Evolutionary conservation across 2,797 vertebrate genomes (phyloP), one percentile per base, ranked within the genome.

Genomic region (Saxicola maurus): DNA sequence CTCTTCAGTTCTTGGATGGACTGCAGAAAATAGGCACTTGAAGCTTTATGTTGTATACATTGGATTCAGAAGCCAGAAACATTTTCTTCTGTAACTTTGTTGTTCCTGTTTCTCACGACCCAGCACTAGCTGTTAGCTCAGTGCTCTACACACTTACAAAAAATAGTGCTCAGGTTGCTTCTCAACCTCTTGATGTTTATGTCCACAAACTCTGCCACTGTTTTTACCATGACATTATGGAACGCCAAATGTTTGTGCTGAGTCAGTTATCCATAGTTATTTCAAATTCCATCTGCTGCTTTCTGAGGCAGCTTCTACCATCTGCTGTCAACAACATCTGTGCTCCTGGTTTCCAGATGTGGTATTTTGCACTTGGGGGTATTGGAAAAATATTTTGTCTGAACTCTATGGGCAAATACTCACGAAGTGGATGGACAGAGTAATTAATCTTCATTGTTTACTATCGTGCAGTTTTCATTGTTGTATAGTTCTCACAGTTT

Each of bases 321-420:
- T 89, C 89, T 92, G 73, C 43, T 85, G 14, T 65, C 1, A 4
- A 60, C 25, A 64, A 46, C 51, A 68, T 89, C 82, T 81, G 66
- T 78, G 62, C 48, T 93, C 18, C 79, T 87, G 69, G 14, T 55
- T 72, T 72, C 75, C 78, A 91, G 78, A 90, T 92, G 86, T 62
- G 43, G 46, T 55, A 33, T 75, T 81, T 92, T 93, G 56, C 27
- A 46, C 48, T 76, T 85, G 49, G 6, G 14, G 5, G 13, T 67
- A 71, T 64, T 64, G 62, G 49, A 53, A 77, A 84, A 87, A 51
- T 13, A 8, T 46, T 79, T 55, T 91, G 18, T 71, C 46, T n/a
- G 27, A 82, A 28, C 78, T 59, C 52, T 61, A 0, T 18, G 28
- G 53, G 60, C 8, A 33, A 72, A 55, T 43, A 43, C 14, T 80